Percentiles rank a stretch among this genome's conserved stretches.
Conservation (phyloP, 2,113 vertebrate species). For the Gopherus evgoodei region DNA sequence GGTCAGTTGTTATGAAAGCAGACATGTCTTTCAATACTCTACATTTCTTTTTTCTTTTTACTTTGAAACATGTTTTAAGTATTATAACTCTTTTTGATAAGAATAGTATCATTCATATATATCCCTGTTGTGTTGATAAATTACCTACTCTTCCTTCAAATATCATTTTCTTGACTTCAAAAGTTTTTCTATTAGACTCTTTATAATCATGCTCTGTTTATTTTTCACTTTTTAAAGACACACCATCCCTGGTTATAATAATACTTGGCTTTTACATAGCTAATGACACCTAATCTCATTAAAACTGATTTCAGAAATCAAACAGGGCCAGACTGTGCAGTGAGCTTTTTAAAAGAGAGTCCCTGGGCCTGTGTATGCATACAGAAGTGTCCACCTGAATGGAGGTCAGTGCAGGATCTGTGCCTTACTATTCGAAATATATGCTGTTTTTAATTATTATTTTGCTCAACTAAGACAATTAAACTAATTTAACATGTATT, state of each 20-base stretch:
- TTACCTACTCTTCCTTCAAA: not conserved
- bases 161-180: not conserved
- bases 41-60: not conserved
- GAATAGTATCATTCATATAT: not conserved
- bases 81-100: too few species aligned
- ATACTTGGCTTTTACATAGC: not conserved
- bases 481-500: not conserved
- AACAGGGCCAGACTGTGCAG: not conserved
- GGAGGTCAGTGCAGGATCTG: not conserved
- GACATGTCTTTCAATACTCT: slow-evolving; percentile 3
- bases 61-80: not conserved
- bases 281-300: not conserved
- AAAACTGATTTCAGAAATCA: not conserved
- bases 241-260: not conserved
- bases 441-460: not conserved
- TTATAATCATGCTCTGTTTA: not conserved
- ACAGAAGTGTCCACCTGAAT: too few species aligned
- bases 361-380: too few species aligned
- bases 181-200: not conserved
- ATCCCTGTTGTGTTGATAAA: not conserved
- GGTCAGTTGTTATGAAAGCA: slow-evolving; percentile 42
- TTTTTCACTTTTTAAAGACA: not conserved
- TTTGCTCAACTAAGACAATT: too few species aligned
- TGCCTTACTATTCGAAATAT: not conserved
- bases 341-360: not conserved